Evolutionary conservation across 92 coral and sea anemone genomes (phyloP), one percentile per base, ranked within the genome.

Genomic region (Bergia puertoricense): DNA sequence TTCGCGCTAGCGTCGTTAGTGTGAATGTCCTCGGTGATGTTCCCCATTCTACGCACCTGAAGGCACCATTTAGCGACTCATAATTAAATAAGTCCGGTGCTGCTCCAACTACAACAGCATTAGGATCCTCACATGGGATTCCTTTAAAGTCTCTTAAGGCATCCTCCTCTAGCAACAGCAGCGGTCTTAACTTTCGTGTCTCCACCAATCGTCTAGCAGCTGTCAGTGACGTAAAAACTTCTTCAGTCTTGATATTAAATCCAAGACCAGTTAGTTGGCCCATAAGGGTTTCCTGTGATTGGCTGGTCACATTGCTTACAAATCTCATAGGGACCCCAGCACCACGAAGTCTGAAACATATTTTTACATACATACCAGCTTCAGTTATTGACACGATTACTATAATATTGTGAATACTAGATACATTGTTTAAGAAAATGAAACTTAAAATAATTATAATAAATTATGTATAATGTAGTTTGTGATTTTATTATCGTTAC

Each of bases 301-400:
- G 98, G 79, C 94, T 95, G 1, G 99, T 97, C 15, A 97, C 94
- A 92, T 97, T 97, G 69, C 98, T 97, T 41, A 97, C 94, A 88
- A 97, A 95, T 39, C 98, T 94, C 69, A 97, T 69, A 0, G 95
- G 89, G 54, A 95, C 91, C 23, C 98, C 99, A 85, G 92, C 90
- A 39, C 86, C 85, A 48, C 98, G 93, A 79, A 97, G 95, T 76
- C 99, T 97, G 79, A 38, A 71, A 48, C 59, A 54, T 54, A 13
- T 54, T 54, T 54, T 54, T 18, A 54, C 16, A 54, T 8, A 13
- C 15, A 54, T 54, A 54, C 59, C 59, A 54, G 59, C 16, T 10
- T 54, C 14, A 54, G 2, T 11, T 54, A 54, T 54, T 54, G 3
- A 54, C 18, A 8, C 2, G 16, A 11, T 54, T 11, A 54, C 2